Conservation (phyloP, 2,888 invertebrate species). For the Trichogramma dendrolimi region DNA sequence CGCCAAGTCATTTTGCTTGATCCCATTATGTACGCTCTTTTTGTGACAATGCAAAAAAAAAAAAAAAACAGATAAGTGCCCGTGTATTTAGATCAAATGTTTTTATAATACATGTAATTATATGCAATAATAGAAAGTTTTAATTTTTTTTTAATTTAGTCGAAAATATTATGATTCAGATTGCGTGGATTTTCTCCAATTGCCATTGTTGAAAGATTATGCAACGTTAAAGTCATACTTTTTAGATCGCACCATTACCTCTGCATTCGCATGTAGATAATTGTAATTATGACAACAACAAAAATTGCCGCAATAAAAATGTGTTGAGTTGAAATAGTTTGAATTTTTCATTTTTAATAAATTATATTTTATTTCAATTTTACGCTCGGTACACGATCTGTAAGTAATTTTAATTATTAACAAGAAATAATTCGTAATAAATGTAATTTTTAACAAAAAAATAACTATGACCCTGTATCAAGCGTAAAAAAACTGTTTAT, state of each 20-base stretch:
- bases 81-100: conserved; percentile 8
- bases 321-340: conserved; percentile 49
- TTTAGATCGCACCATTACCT: conserved; percentile 21
- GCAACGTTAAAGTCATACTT: conserved; percentile 12
- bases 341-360: conserved; percentile 46
- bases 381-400: conserved; percentile 42
- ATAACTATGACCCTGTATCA: conserved; percentile 15
- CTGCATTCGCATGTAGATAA: conserved; percentile 38
- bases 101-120: conserved; percentile 9
- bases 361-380: conserved; percentile 32
- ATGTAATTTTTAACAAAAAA: too few relatives aligned
- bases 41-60: background rate
- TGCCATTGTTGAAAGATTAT: background rate
- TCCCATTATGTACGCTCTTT: too few relatives aligned
- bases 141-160: conserved; percentile 13
- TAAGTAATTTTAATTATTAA: too few relatives aligned
- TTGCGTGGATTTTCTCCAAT: conserved; percentile 6
- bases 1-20: too few relatives aligned
- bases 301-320: conserved; percentile 47
- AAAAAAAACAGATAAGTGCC: conserved; percentile 4
- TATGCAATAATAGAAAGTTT: conserved; percentile 4
- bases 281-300: conserved; percentile 47
- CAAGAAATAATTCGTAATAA: too few relatives aligned
- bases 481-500: conserved; percentile 22
- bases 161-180: conserved; percentile 8